Evolutionary conservation across 1,140 invertebrate genomes (phyloP), one percentile per base, ranked within the genome.

Genomic region (Bombus difficillimus): DNA sequence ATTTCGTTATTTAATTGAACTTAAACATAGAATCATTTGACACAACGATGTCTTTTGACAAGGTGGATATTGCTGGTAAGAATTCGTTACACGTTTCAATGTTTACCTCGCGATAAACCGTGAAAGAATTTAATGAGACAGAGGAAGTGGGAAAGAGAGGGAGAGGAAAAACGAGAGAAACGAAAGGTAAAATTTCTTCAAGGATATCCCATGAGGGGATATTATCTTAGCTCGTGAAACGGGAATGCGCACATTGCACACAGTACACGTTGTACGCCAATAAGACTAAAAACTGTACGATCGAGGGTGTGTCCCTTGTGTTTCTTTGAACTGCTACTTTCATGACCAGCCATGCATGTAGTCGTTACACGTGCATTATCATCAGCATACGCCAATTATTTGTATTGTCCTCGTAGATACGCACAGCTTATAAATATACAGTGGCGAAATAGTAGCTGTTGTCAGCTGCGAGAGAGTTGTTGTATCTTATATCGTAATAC

Each of bases 401-500:
- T 85, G 53, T 72, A 59, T 25, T 22, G 75, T 78, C 82, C 64
- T 77, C 68, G 82, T n/a, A 5, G 22, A 64, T 53, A 59, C 62
- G n/a, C 32, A 28, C 53, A 8, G 8, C 10, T 10, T 84, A 71
- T 79, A 83, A 57, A 69, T 59, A 59, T 3, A 37, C 0, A 43
- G 25, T 2, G 81, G 13, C 2, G 18, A 59, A 69, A 71, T n/a
- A 71, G 25, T 77, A 43, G 1, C 3, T 6, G 10, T 32, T 76
- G 53, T 41, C 69, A 72, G 34, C 57, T 47, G 32, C 9, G 43
- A 53, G 28, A 34, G 25, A 32, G 6, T 32, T 8, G n/a, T 66
- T 8, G n/a, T 66, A 66, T 18, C 43, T 62, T n/a, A 3, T n/a
- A 25, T 39, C 18, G 10, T 57, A 77, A 78, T 13, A 13, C 15